Evolutionary conservation across 2,113 vertebrate genomes (phyloP).

Genomic region (Corvus moneduloides): DNA sequence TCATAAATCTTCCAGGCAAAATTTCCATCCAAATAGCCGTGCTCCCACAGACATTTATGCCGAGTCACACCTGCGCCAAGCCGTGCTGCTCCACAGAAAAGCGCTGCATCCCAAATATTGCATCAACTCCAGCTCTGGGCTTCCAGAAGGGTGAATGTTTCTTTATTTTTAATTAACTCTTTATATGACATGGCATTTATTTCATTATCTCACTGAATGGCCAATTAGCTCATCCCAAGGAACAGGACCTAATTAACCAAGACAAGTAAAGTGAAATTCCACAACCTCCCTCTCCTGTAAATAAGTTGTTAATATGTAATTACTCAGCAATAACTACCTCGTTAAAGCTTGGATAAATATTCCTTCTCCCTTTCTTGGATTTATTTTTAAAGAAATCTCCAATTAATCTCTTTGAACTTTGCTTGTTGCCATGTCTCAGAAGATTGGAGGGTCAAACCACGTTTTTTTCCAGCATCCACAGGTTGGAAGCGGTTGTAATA

Average conservation of each 20-base stretch:
- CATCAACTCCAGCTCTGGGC: background rate
- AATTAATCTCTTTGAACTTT: background rate
- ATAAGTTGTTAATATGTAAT: background rate
- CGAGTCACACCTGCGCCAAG: conserved; percentile 16
- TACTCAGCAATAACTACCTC: background rate
- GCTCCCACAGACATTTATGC: conserved; percentile 46
- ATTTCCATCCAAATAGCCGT: conserved; percentile 31
- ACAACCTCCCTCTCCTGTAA: conserved; percentile 23
- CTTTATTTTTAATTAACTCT: conserved; percentile 53
- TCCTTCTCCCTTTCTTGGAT: background rate
- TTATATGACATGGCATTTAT: conserved; percentile 36
- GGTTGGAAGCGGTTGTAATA: background rate
- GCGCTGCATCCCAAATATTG: conserved; percentile 22
- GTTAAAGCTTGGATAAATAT: background rate
- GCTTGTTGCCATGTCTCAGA: background rate
- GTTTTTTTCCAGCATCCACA: background rate
- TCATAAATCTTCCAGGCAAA: conserved; percentile 40
- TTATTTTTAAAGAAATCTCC: background rate
- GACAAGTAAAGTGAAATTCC: conserved; percentile 35
- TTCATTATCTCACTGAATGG: conserved; percentile 42
- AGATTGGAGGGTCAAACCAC: background rate
- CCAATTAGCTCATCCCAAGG: conserved; percentile 37
- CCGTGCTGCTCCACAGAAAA: background rate
- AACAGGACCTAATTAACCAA: conserved; percentile 27
- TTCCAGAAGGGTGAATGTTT: background rate